Conservation (phyloP, 2,888 invertebrate genomes). For the Andrena minutula region DNA sequence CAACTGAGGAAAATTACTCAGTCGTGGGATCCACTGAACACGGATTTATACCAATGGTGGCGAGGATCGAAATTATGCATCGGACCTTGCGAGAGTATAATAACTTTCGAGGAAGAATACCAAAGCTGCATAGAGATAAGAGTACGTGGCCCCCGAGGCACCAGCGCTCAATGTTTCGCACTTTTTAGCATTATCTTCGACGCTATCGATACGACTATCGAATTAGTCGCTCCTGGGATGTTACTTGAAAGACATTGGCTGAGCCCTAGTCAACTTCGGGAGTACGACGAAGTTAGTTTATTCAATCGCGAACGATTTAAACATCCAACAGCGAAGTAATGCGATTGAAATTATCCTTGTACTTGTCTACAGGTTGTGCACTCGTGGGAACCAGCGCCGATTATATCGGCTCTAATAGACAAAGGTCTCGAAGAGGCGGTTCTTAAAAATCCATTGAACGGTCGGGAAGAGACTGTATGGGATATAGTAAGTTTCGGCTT, state of each 20-base stretch:
- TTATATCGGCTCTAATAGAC: conserved; percentile 80
- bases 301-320: conserved; percentile 3
- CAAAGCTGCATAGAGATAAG: conserved; percentile 88
- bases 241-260: conserved; percentile 88
- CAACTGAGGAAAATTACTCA: conserved; percentile 87
- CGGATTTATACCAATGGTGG: conserved; percentile 91
- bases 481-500: conserved; percentile 82
- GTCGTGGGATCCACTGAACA: conserved; percentile 86
- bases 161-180: conserved; percentile 88
- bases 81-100: conserved; percentile 89
- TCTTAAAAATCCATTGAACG: conserved; percentile 83
- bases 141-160: conserved; percentile 88
- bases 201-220: conserved; percentile 87
- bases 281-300: conserved; percentile 80
- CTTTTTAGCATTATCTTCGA: conserved; percentile 89
- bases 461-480: conserved; percentile 82
- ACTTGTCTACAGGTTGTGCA: conserved; percentile 76
- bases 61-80: conserved; percentile 90
- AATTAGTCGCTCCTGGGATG: conserved; percentile 89
- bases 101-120: conserved; percentile 87
- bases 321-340: background rate
- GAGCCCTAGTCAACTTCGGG: conserved; percentile 87
- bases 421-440: conserved; percentile 80
- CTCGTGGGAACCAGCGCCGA: conserved; percentile 81
- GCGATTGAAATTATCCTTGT: background rate